Conservation (phyloP, 2,888 invertebrate genomes). For the Caenorhabditis macrosperma region DNA sequence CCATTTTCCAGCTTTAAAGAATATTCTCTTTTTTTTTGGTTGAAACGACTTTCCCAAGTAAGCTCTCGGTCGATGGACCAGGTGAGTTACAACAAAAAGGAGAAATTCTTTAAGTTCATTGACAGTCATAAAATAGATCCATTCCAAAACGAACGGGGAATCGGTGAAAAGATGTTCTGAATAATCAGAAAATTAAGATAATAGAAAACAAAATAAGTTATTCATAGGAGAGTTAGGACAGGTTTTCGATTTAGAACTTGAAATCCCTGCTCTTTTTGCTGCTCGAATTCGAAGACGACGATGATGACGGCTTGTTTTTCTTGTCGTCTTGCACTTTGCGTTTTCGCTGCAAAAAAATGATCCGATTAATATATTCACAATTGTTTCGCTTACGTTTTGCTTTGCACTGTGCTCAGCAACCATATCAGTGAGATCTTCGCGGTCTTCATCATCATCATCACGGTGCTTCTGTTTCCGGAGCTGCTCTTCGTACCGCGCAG, state of each 20-base stretch:
- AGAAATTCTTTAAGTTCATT: neutral
- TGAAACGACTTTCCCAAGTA: neutral
- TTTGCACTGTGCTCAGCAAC: slow-evolving; percentile 97
- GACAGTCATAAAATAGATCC: neutral
- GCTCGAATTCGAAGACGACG: slow-evolving; percentile 39
- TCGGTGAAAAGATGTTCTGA: neutral
- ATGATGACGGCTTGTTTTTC: slow-evolving; percentile 65
- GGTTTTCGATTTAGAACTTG: slow-evolving; percentile 72
- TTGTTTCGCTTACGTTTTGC: slow-evolving; percentile 90
- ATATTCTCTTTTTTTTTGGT: neutral
- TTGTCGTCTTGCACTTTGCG: slow-evolving; percentile 79
- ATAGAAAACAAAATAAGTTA: slow-evolving; percentile 15
- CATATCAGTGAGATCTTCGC: slow-evolving; percentile 98
- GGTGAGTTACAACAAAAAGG: neutral
- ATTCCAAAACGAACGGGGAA: neutral
- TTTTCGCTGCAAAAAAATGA: slow-evolving; percentile 75
- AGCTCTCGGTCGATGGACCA: neutral
- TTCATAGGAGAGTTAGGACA: neutral
- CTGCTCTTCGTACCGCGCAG: slow-evolving; percentile 94
- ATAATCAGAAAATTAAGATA: neutral
- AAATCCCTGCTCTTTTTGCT: slow-evolving; percentile 80
- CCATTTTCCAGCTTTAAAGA: slow-evolving; percentile 49
- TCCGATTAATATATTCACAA: too few relatives aligned
- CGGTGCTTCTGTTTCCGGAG: slow-evolving; percentile 89
- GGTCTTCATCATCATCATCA: slow-evolving; percentile 80